phyloP scores from a whole-genome alignment of 2,797 vertebrate species.

The Brotula barbata region DNA sequence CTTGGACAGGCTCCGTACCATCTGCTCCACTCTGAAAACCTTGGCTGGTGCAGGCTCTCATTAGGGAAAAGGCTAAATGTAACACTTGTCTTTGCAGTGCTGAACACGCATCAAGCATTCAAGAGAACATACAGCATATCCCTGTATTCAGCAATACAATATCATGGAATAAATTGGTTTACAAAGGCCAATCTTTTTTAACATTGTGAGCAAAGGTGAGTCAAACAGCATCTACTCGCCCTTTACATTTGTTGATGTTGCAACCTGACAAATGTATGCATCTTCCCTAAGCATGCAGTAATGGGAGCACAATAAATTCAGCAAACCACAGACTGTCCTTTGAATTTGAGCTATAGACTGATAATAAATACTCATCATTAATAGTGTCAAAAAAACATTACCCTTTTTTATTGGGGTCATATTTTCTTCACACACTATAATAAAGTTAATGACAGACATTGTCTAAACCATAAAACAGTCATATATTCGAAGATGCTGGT shows the following conservation, averaged over 20 bases:
- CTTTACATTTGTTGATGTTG: neutral
- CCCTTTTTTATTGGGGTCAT: slow-evolving; percentile 78
- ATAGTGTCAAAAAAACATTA: slow-evolving; percentile 80
- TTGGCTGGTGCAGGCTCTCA: slow-evolving; percentile 17
- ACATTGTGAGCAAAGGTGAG: slow-evolving; percentile 4
- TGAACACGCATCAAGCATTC: slow-evolving; percentile 30
- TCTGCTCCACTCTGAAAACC: slow-evolving; percentile 36
- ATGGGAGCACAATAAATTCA: slow-evolving; percentile 40
- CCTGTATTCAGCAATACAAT: slow-evolving; percentile 21
- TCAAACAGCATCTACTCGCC: neutral
- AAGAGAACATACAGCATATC: slow-evolving; percentile 25
- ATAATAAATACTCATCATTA: slow-evolving; percentile 78
- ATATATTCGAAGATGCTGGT: slow-evolving; percentile 76
- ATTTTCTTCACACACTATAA: slow-evolving; percentile 76
- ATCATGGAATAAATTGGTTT: slow-evolving; percentile 1
- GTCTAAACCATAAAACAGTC: slow-evolving; percentile 79
- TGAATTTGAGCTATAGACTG: slow-evolving; percentile 68
- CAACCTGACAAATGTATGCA: neutral
- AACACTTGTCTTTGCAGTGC: neutral
- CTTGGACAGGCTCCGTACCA: slow-evolving; percentile 33
- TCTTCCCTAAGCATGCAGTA: slow-evolving; percentile 33
- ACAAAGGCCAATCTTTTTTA: neutral
- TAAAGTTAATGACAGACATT: slow-evolving; percentile 83
- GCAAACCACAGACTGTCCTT: slow-evolving; percentile 49
- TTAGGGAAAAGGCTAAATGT: slow-evolving; percentile 5